Conservation (phyloP, 1,140 invertebrate genomes). For the Spodoptera litura region DNA sequence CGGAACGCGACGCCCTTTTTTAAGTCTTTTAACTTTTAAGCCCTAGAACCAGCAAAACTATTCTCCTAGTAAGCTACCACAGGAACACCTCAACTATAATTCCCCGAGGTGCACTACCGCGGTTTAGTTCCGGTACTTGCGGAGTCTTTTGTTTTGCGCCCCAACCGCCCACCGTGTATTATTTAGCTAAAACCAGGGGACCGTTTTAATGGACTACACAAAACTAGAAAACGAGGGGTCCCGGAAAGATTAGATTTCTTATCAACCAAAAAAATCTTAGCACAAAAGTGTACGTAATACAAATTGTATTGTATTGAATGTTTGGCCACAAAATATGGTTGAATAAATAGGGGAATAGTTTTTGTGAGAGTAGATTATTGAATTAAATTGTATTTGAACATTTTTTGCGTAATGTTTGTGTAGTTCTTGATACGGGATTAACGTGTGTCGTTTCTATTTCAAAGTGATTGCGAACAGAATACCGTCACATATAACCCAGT, state of each 20-base stretch:
- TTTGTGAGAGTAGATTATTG: slow-evolving; percentile 9
- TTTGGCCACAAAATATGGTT: slow-evolving; percentile 40
- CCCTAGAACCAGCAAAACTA: neutral
- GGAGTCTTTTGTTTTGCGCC: slow-evolving; percentile 75
- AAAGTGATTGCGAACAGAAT: too few relatives aligned
- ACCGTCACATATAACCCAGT: too few relatives aligned
- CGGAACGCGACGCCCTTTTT: too few relatives aligned
- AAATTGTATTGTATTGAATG: slow-evolving; percentile 68
- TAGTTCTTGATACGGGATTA: neutral
- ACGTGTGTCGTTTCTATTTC: too few relatives aligned
- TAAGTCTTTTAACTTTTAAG: too few relatives aligned
- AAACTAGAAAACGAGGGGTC: slow-evolving; percentile 69
- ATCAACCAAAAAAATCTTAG: slow-evolving; percentile 76
- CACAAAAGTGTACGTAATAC: slow-evolving; percentile 51
- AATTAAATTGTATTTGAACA: slow-evolving; percentile 8
- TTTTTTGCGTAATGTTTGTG: neutral
- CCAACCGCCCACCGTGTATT: slow-evolving; percentile 76
- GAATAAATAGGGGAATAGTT: slow-evolving; percentile 37
- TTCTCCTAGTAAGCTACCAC: slow-evolving; percentile 57
- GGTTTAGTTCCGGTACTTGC: slow-evolving; percentile 80
- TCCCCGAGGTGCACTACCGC: slow-evolving; percentile 73
- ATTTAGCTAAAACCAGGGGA: slow-evolving; percentile 82
- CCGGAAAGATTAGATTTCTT: slow-evolving; percentile 82
- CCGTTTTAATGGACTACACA: slow-evolving; percentile 77
- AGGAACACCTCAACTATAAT: slow-evolving; percentile 60